phyloP scores from a whole-genome alignment of 2,888 invertebrate genomes.

The Campoplex capitator region DNA sequence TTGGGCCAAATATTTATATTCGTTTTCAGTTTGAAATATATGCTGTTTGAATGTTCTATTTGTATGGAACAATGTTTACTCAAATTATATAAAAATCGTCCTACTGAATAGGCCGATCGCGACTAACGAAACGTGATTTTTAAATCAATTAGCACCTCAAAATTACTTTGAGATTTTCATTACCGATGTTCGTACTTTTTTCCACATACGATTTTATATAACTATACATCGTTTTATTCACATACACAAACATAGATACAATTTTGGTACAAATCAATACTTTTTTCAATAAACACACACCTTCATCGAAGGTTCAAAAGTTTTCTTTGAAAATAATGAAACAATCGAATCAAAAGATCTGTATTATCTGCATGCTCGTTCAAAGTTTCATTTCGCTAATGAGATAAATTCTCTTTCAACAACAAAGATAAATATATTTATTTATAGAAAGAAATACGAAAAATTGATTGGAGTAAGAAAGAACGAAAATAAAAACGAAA shows the following conservation, averaged over 20 bases:
- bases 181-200: background rate
- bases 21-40: background rate
- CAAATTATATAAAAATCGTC: background rate
- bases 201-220: background rate
- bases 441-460: background rate
- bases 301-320: background rate
- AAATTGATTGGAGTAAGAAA: constrained; percentile 22
- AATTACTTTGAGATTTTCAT: background rate
- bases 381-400: background rate
- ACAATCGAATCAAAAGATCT: background rate
- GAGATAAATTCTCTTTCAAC: constrained; percentile 1
- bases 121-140: background rate
- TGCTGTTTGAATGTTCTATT: background rate
- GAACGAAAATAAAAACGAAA: constrained; percentile 1
- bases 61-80: background rate
- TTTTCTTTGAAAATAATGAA: background rate
- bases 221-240: background rate
- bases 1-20: constrained; percentile 22
- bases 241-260: background rate
- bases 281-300: background rate
- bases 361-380: background rate
- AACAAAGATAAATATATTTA: constrained; percentile 1
- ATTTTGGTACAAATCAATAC: background rate
- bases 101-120: background rate
- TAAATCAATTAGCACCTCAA: background rate